phyloP scores from a whole-genome alignment of 2,888 invertebrate species.

The Catocala nupta region DNA sequence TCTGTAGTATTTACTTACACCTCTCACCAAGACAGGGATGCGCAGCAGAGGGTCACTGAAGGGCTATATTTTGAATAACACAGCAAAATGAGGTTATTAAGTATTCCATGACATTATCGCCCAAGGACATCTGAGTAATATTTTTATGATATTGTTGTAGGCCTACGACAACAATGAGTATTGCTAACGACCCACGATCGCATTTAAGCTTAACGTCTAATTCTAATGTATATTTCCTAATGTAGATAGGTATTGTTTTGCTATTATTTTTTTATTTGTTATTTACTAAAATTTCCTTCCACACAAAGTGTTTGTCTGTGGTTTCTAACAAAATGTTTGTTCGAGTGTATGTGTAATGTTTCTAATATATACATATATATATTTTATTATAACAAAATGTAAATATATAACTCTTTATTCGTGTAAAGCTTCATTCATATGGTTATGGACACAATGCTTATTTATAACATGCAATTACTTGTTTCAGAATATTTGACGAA shows the following conservation, averaged over 20 bases:
- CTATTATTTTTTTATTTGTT: neutral
- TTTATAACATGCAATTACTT: slow-evolving; percentile 45
- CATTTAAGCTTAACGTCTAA: neutral
- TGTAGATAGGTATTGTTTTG: neutral
- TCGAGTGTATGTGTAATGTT: no score
- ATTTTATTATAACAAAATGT: no score
- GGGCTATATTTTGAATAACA: no score
- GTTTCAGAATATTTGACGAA: slow-evolving; percentile 88
- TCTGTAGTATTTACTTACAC: no score
- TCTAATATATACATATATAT: no score
- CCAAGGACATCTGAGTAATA: no score
- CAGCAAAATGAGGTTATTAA: no score
- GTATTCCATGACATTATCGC: no score
- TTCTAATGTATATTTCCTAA: neutral
- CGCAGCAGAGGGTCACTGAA: no score
- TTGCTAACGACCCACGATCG: neutral
- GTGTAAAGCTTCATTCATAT: slow-evolving; percentile 1
- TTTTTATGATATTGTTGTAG: neutral
- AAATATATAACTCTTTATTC: no score
- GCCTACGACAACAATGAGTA: neutral
- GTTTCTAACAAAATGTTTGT: no score
- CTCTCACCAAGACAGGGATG: no score
- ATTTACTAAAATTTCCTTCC: neutral
- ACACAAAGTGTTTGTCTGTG: neutral
- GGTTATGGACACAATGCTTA: slow-evolving; percentile 6